Evolutionary conservation across 1,140 invertebrate species (phyloP).

Genomic region (Zelostemma sp.): DNA sequence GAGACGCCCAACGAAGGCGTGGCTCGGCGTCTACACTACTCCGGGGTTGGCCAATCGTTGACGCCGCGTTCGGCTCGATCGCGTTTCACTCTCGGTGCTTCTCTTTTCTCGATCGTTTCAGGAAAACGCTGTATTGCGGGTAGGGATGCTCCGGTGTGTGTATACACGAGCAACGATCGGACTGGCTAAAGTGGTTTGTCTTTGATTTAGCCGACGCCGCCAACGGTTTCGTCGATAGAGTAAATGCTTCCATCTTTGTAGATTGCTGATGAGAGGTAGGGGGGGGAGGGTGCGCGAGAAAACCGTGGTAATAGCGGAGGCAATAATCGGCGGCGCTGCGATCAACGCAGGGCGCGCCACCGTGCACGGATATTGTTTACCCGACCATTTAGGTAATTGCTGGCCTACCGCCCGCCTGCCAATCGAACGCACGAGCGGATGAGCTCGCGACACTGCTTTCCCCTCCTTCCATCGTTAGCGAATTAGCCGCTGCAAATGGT

Average conservation of each 20-base stretch:
- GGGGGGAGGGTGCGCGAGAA: slow-evolving; percentile 9
- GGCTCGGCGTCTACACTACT: slow-evolving; percentile 24
- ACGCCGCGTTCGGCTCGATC: slow-evolving; percentile 11
- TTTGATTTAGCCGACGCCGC: slow-evolving; percentile 67
- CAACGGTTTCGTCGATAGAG: slow-evolving; percentile 15
- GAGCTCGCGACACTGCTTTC: slow-evolving; percentile 58
- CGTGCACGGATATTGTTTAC: slow-evolving; percentile 68
- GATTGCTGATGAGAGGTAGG: slow-evolving; percentile 13
- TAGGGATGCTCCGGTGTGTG: slow-evolving; percentile 57
- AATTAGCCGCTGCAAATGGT: slow-evolving; percentile 48
- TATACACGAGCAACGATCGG: slow-evolving; percentile 56
- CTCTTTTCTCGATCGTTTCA: too few species aligned
- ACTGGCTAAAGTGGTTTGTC: slow-evolving; percentile 69
- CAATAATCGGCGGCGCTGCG: slow-evolving; percentile 19
- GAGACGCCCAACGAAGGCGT: slow-evolving; percentile 55
- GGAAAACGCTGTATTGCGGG: not conserved
- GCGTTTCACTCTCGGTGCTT: too few species aligned
- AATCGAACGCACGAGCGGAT: slow-evolving; percentile 64
- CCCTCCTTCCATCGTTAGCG: slow-evolving; percentile 49
- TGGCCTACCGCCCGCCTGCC: slow-evolving; percentile 64
- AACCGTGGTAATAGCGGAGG: slow-evolving; percentile 21
- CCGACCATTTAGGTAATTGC: slow-evolving; percentile 71
- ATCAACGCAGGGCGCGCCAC: slow-evolving; percentile 19
- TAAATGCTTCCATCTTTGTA: slow-evolving; percentile 42
- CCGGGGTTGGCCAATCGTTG: slow-evolving; percentile 22